Evolutionary conservation across 2,113 vertebrate species (phyloP).

Genomic region (Oxygymnocypris stewartii): DNA sequence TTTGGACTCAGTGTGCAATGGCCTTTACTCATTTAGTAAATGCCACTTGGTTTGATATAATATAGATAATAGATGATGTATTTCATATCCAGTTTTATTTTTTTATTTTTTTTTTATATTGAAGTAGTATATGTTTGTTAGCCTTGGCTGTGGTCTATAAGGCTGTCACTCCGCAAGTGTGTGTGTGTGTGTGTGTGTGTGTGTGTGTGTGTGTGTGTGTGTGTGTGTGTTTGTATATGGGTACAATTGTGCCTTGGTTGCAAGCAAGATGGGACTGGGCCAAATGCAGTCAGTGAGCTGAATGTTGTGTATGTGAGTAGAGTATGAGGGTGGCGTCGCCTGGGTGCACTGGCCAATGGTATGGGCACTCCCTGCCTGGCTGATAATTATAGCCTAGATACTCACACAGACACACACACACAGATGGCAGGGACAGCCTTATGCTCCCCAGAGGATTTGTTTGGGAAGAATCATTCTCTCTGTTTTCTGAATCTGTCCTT

Average conservation of each 20-base stretch:
- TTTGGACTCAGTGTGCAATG: no score
- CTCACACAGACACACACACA: constrained; percentile 19
- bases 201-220: neutral
- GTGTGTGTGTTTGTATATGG: neutral
- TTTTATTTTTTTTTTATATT: neutral
- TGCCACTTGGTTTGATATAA: neutral
- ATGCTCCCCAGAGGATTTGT: constrained; percentile 35
- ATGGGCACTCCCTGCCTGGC: constrained; percentile 44
- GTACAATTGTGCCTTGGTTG: constrained; percentile 26
- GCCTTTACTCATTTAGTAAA: neutral
- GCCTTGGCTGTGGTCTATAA: neutral
- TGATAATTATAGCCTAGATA: constrained; percentile 51
- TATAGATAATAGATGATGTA: neutral
- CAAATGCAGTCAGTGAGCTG: constrained; percentile 39
- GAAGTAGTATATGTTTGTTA: neutral
- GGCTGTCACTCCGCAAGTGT: neutral
- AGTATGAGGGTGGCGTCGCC: constrained; percentile 29
- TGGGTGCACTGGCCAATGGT: constrained; percentile 20
- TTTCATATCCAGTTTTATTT: neutral
- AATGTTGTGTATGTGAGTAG: constrained; percentile 30
- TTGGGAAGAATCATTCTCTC: constrained; percentile 27
- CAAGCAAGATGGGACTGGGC: constrained; percentile 20
- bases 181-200: neutral
- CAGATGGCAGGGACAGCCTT: constrained; percentile 41
- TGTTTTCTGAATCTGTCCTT: constrained; percentile 29